These are phyloP conservation scores for Philereme transversata DNA, from an alignment of 2,888 invertebrate genomes.

Conservation along the genomic window DNA sequence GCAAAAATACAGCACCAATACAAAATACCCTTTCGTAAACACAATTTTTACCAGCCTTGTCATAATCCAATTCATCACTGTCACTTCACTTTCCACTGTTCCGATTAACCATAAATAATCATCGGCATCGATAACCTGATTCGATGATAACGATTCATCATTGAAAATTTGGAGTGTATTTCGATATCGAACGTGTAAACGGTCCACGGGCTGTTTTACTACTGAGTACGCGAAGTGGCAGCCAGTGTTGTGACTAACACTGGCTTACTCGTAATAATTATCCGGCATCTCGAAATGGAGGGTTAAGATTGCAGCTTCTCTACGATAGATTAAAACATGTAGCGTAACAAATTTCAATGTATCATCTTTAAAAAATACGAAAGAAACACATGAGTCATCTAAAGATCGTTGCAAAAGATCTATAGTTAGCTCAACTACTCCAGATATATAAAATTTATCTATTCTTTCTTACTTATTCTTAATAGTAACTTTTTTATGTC, in stretches of 20 bases:
- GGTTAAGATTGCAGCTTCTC: slow-evolving; percentile 7
- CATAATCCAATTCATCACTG: slow-evolving; percentile 43
- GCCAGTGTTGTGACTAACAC: slow-evolving; percentile 45
- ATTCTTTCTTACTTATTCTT: too few relatives aligned
- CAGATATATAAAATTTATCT: too few relatives aligned
- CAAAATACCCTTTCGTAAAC: slow-evolving; percentile 32
- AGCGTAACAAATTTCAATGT: too few relatives aligned
- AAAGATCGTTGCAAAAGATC: too few relatives aligned
- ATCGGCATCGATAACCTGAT: slow-evolving; percentile 46
- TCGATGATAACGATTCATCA: slow-evolving; percentile 37
- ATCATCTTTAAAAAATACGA: too few relatives aligned
- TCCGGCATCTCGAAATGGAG: slow-evolving; percentile 20
- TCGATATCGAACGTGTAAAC: slow-evolving; percentile 64
- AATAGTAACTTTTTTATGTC: too few relatives aligned
- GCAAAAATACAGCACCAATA: slow-evolving; percentile 26
- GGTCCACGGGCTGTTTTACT: slow-evolving; percentile 62
- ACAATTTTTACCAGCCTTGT: slow-evolving; percentile 41
- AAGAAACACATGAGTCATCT: too few relatives aligned
- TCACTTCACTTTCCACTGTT: slow-evolving; percentile 46
- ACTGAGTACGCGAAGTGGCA: slow-evolving; percentile 59
- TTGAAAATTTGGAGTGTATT: slow-evolving; percentile 42
- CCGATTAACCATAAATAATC: slow-evolving; percentile 44
- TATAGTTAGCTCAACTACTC: too few relatives aligned
- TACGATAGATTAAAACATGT: neutral
- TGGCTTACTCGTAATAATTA: slow-evolving; percentile 29